Percentiles rank a stretch among this genome's conserved stretches.
phyloP scores from a whole-genome alignment of 2,113 vertebrate genomes.

The Dascyllus trimaculatus region DNA sequence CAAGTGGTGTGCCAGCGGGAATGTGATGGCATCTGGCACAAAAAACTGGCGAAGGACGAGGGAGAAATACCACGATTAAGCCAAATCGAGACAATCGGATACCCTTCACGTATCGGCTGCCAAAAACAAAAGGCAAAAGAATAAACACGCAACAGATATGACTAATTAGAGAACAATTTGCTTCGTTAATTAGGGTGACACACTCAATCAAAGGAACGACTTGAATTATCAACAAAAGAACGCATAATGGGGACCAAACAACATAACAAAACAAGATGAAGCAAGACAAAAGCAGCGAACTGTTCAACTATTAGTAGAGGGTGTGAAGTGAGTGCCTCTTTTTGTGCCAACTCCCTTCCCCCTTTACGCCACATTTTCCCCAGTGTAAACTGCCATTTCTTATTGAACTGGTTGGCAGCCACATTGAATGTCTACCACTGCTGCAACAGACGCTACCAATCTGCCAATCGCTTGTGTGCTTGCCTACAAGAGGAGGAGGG shows the following conservation, averaged over 20 bases:
- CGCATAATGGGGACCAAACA: constrained; percentile 50
- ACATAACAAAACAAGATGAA: constrained; percentile 65
- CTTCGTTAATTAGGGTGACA: constrained; percentile 77
- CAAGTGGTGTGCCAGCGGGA: constrained; percentile 84
- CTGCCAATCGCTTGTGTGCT: constrained; percentile 77
- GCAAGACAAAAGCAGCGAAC: constrained; percentile 71
- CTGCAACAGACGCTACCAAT: constrained; percentile 80
- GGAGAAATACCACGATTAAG: constrained; percentile 55
- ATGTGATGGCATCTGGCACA: constrained; percentile 77
- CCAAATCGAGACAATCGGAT: constrained; percentile 51
- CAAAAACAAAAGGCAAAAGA: constrained; percentile 73
- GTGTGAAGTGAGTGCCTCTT: constrained; percentile 66
- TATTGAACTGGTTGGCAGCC: constrained; percentile 74
- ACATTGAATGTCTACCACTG: constrained; percentile 67
- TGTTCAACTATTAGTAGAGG: constrained; percentile 67
- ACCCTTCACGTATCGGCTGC: constrained; percentile 60
- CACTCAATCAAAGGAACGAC: constrained; percentile 66
- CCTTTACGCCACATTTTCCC: constrained; percentile 59
- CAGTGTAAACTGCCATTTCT: constrained; percentile 65
- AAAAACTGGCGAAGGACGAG: constrained; percentile 66
- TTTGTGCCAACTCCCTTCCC: constrained; percentile 74
- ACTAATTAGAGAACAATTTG: constrained; percentile 82
- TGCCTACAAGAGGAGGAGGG: constrained; percentile 67
- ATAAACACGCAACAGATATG: constrained; percentile 67
- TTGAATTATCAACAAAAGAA: constrained; percentile 67